phyloP scores from a whole-genome alignment of 2,797 vertebrate genomes.

The Bufotes viridis region DNA sequence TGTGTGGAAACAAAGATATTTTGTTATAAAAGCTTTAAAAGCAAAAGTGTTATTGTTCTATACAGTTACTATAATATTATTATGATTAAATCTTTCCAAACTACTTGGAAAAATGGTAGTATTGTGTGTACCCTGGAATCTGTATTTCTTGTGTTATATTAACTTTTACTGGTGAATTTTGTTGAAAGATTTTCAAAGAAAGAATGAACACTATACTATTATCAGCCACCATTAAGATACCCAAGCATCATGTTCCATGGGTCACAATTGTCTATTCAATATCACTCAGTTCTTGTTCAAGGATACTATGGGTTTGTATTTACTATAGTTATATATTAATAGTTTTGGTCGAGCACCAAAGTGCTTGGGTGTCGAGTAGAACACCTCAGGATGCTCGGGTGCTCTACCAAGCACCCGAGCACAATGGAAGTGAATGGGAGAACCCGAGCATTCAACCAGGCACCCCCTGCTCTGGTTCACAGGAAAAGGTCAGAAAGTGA shows the following conservation, averaged over 20 bases:
- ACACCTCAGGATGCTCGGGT: no score
- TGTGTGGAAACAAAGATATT: background rate
- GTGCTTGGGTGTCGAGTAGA: no score
- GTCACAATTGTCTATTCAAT: background rate
- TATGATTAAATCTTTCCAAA: background rate
- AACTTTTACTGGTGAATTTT: background rate
- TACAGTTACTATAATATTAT: background rate
- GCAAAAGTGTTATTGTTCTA: background rate
- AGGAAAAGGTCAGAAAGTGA: no score
- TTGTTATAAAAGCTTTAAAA: background rate
- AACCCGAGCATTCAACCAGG: no score
- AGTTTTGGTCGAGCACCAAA: no score
- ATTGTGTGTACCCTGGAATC: background rate
- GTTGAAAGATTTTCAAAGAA: background rate
- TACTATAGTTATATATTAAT: background rate
- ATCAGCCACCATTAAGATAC: background rate
- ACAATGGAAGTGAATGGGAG: no score
- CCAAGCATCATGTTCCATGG: background rate
- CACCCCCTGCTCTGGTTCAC: no score
- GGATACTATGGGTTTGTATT: background rate
- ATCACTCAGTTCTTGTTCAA: background rate
- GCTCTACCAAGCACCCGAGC: no score
- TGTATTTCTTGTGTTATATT: background rate
- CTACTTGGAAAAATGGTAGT: no score
- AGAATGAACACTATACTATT: background rate